These are phyloP conservation scores for Fragum whitleyi DNA, from an alignment of 2,888 invertebrate species.

Conservation along the genomic window DNA sequence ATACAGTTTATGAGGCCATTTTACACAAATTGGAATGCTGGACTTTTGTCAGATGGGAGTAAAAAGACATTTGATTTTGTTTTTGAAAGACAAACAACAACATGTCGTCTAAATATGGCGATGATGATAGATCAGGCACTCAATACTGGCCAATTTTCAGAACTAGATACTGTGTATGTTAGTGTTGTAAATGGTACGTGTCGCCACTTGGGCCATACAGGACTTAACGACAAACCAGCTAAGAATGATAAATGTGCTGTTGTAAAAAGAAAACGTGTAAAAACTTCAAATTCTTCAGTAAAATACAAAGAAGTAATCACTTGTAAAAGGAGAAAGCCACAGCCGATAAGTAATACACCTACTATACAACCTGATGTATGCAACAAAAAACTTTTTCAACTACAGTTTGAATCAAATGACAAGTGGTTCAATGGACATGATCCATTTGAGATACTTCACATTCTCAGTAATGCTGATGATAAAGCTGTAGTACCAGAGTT, in stretches of 20 bases:
- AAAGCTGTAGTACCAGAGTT: slow-evolving; percentile 6
- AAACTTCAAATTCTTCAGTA: neutral
- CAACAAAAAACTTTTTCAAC: neutral
- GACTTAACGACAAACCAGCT: neutral
- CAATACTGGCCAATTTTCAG: neutral
- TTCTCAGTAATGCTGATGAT: slow-evolving; percentile 1
- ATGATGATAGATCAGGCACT: neutral
- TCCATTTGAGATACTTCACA: too few species aligned
- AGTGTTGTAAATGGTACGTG: slow-evolving; percentile 2
- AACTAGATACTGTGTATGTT: neutral
- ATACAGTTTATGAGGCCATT: neutral
- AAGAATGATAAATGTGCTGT: slow-evolving; percentile 7
- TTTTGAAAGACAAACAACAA: neutral
- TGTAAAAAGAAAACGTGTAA: neutral
- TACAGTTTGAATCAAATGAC: slow-evolving; percentile 8
- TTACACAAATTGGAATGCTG: slow-evolving; percentile 8
- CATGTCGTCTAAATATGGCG: slow-evolving; percentile 4
- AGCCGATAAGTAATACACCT: too few species aligned
- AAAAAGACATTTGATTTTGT: slow-evolving; percentile 8
- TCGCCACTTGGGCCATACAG: neutral
- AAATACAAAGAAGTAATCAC: neutral
- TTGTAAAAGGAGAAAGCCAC: neutral
- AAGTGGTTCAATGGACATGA: slow-evolving; percentile 9
- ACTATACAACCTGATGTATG: too few species aligned
- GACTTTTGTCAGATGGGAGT: neutral